Base-by-base conservation (phyloP, 2,113 vertebrate genomes). In the Numida meleagris region DNA sequence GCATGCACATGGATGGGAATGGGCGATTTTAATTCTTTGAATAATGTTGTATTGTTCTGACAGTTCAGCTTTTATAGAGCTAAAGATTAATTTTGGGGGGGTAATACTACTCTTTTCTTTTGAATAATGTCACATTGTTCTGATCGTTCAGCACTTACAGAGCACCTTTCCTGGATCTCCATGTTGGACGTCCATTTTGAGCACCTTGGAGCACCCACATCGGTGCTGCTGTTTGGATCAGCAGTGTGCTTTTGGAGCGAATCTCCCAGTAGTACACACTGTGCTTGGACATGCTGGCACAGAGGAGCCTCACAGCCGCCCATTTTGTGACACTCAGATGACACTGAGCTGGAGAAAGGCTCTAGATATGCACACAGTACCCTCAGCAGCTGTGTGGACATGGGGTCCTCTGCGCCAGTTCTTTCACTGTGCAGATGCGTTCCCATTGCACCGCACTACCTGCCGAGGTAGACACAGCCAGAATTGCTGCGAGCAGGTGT, bases 191-290 rank as follows among this genome's bases (percentile, higher is more conserved):
- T 51, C 33, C n/a, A 3, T 40, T 12, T 13, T 10, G 62, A 29
- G 46, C 16, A 5, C n/a, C 4, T 1, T 57, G 43, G 31, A 38
- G n/a, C 40, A 1, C 2, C 59, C 6, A 0, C 27, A 1, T 6
- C 6, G 4, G 27, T 17, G 48, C 38, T 4, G 11, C 23, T 53
- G 45, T 8, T 33, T 36, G 48, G 74, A 79, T 7, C 12, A 6
- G 27, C 51, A 27, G 9, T 0, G 8, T 1, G 4, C 27, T 48
- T 10, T 4, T 10, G 3, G 6, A 40, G 40, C 9, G 17, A 4
- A 7, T 12, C 58, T 58, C 27, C 38, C 29, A 2, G 24, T 4
- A 16, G 27, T 2, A 8, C 10, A 25, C 18, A 8, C 59, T 2
- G 1, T 3, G 65, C 75, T 20, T 45, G 2, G 55, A 16, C 2